These are phyloP conservation scores for Punctoribates punctum DNA, from an alignment of 2,888 invertebrate species.

Conservation along the genomic window DNA sequence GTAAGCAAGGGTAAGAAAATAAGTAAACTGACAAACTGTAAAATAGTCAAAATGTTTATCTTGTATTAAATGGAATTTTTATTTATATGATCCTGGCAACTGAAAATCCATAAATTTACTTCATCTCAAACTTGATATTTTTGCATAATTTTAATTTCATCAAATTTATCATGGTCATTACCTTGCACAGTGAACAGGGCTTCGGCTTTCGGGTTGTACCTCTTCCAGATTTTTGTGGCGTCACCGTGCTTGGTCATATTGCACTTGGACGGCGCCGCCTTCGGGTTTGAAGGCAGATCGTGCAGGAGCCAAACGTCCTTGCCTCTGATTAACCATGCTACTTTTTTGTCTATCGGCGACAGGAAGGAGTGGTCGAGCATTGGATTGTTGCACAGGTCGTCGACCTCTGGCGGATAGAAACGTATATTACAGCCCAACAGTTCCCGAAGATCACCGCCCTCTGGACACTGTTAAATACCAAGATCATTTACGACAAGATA, in stretches of 20 bases:
- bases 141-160: too few relatives aligned
- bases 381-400: conserved; percentile 11
- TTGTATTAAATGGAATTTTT: too few relatives aligned
- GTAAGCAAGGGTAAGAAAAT: too few relatives aligned
- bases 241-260: background rate
- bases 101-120: too few relatives aligned
- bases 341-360: background rate
- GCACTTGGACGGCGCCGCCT: background rate
- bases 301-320: background rate
- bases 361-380: background rate
- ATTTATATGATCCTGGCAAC: too few relatives aligned
- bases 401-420: background rate
- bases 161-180: background rate
- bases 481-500: background rate
- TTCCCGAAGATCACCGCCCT: conserved; percentile 6
- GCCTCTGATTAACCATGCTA: background rate
- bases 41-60: too few relatives aligned
- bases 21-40: too few relatives aligned
- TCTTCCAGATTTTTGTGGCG: background rate
- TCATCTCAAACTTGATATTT: too few relatives aligned
- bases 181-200: background rate
- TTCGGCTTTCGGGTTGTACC: background rate
- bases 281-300: background rate
- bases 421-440: background rate
- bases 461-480: background rate